phyloP scores from a whole-genome alignment of 2,797 vertebrate species.

The Pteropus rufus region DNA sequence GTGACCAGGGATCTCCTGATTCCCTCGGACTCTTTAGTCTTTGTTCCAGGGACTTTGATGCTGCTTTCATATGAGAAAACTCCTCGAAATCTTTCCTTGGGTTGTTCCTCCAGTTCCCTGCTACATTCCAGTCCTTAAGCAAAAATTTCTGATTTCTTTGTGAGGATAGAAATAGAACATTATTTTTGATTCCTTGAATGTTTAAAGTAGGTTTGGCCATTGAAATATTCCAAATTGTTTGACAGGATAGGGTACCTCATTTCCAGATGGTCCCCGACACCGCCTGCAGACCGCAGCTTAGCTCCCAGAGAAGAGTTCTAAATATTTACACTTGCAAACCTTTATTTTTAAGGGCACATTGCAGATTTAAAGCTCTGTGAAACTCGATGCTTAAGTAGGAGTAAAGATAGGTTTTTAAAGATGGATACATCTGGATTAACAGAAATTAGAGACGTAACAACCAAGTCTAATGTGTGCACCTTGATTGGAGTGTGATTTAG shows the following conservation, averaged over 20 bases:
- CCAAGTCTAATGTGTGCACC: background rate
- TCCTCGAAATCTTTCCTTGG: background rate
- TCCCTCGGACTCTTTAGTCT: background rate
- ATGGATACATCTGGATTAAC: background rate
- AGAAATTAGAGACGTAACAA: background rate
- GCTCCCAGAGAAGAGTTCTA: background rate
- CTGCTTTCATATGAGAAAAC: background rate
- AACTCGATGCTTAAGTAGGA: background rate
- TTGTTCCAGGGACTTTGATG: background rate
- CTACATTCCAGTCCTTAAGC: background rate
- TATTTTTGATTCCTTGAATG: conserved; percentile 12
- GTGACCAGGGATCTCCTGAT: background rate
- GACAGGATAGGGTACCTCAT: background rate
- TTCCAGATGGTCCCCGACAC: background rate
- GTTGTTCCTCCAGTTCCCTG: background rate
- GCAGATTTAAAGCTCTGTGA: background rate
- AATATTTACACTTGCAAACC: background rate
- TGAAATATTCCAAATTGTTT: background rate
- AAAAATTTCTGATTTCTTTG: background rate
- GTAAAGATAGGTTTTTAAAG: background rate
- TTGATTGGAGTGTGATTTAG: background rate
- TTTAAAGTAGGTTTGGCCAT: background rate
- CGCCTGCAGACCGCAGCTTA: background rate
- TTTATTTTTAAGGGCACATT: conserved; percentile 12
- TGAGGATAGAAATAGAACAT: background rate